A percentile compares a stretch with the other conserved stretches of the same genome.
These are phyloP conservation scores for Azorinus chamasolen DNA, from an alignment of 2,888 invertebrate genomes.

Conservation along the genomic window DNA sequence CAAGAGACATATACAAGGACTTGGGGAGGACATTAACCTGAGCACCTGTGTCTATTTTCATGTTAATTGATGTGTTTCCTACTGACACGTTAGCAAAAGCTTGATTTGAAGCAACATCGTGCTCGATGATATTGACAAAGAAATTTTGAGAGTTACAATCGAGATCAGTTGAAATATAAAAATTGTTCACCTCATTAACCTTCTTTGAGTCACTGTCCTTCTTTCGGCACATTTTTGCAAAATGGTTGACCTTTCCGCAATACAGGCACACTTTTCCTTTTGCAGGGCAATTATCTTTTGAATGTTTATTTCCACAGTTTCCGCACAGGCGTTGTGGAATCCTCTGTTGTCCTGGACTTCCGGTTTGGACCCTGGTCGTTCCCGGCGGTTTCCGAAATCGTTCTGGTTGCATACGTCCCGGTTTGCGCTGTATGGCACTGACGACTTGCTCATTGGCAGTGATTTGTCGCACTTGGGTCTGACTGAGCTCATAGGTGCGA, in stretches of 20 bases:
- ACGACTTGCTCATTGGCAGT: background rate
- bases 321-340: conserved; percentile 26
- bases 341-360: background rate
- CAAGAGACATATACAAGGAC: background rate
- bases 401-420: no score
- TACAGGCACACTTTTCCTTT: conserved; percentile 38
- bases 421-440: no score
- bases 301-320: conserved; percentile 12
- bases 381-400: no score
- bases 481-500: conserved; percentile 24
- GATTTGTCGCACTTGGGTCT: conserved; percentile 8
- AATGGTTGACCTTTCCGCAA: conserved; percentile 29
- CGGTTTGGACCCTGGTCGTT: background rate
- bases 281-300: no score
- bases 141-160: conserved; percentile 9
- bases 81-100: conserved; percentile 4
- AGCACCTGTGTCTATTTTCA: conserved; percentile 29
- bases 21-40: conserved; percentile 21
- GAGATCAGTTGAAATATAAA: background rate
- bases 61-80: background rate
- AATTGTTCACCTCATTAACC: conserved; percentile 5
- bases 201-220: background rate
- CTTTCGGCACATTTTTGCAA: no score
- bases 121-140: background rate
- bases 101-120: conserved; percentile 1